A percentile compares a stretch with the other conserved stretches of the same genome.
phyloP scores from a whole-genome alignment of 2,888 invertebrate genomes.

The Eretmocerus hayati region DNA sequence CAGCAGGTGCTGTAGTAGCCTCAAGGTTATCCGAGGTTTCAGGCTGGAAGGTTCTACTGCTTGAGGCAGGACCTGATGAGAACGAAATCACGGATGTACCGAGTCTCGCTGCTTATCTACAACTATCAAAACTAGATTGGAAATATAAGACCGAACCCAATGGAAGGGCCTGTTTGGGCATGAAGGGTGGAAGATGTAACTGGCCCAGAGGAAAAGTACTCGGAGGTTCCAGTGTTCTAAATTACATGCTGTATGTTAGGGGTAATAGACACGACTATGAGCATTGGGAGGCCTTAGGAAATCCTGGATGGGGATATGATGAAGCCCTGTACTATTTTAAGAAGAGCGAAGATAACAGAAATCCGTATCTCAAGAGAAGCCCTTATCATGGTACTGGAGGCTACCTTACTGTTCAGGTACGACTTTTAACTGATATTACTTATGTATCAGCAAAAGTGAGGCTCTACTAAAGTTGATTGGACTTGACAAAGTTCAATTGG shows the following conservation, averaged over 20 bases:
- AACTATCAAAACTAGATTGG: constrained; percentile 82
- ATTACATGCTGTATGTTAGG: constrained; percentile 86
- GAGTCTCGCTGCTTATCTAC: constrained; percentile 77
- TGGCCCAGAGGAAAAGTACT: constrained; percentile 87
- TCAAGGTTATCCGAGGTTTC: constrained; percentile 70
- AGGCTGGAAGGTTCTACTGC: constrained; percentile 68
- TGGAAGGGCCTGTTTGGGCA: constrained; percentile 71
- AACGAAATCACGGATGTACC: constrained; percentile 85
- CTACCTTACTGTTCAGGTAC: constrained; percentile 65
- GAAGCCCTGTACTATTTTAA: constrained; percentile 82
- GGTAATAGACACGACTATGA: constrained; percentile 81
- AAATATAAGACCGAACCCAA: constrained; percentile 83
- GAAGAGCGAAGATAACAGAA: constrained; percentile 82
- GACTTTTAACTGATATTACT: too few species aligned
- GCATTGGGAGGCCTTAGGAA: constrained; percentile 79
- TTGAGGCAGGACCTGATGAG: constrained; percentile 83
- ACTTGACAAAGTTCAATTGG: too few species aligned
- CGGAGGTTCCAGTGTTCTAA: constrained; percentile 80
- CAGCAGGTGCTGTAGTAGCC: constrained; percentile 84
- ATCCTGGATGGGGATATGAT: constrained; percentile 82
- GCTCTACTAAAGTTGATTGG: too few species aligned
- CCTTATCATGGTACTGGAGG: constrained; percentile 68
- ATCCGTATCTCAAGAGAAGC: constrained; percentile 69
- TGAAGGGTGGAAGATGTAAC: constrained; percentile 71
- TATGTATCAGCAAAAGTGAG: too few species aligned